Base-by-base conservation (phyloP, 2,888 invertebrate species). In the Matsumyia berberina region DNA sequence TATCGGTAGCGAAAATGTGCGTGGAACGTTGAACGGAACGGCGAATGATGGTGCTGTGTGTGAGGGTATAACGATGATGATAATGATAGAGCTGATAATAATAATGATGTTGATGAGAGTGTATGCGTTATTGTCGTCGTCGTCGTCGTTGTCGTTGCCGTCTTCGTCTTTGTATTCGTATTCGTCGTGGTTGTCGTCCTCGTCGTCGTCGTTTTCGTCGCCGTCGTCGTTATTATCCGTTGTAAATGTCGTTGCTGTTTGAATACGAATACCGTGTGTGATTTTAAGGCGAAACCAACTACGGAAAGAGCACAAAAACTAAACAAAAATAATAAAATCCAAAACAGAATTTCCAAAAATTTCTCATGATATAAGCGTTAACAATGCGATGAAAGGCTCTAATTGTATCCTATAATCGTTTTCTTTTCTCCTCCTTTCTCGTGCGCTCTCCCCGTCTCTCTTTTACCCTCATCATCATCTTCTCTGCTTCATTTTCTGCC, bases 1-100 rank as follows among this genome's bases (percentile, higher is more conserved):
- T 80, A 60, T 85, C 85, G 85, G 85, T 85, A 85, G 85, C 85
- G 33, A 85, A 80, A 85, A 85, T 85, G 85, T 80, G 80, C 70
- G 70, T 85, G 70, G 80, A 85, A 66, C 58, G 74, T 85, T 80
- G 73, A 85, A 73, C 53, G 67, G 67, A 69, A 76, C 69, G 79
- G 49, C 69, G 46, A 58, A 85, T 70, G 58, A 42, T 85, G 69
- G 66, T 64, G 69, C 53, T 78, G 35, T 33, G 74, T 74, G 70
- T 69, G 69, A 76, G 66, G 80, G 74, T 70, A 74, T 69, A 80
- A 74, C 74, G 74, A 70, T 80, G 51, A 66, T 66, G 76, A 66
- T 79, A 58, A 80, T 85, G 74, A 70, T 69, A 80, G 69, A 85
- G 57, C 69, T 80, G 64, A 57, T 85, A 70, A 85, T 79, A 37